Conservation (phyloP, 1,140 invertebrate genomes). For the Lineus longissimus region DNA sequence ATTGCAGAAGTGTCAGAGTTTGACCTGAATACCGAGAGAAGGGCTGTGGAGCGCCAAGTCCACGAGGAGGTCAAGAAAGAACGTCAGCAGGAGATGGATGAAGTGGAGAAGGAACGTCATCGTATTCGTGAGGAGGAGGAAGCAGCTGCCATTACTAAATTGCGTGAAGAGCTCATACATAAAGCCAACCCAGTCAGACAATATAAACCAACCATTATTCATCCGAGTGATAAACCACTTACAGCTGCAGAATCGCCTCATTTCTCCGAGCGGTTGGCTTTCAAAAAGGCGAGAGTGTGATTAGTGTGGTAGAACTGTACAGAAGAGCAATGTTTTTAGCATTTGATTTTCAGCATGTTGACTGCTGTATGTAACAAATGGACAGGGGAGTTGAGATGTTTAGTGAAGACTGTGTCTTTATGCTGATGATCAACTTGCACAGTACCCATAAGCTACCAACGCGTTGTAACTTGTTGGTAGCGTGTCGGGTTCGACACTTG, state of each 20-base stretch:
- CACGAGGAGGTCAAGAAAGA: slow-evolving; percentile 55
- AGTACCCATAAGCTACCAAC: no score
- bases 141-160: slow-evolving; percentile 39
- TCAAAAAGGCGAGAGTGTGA: neutral
- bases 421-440: no score
- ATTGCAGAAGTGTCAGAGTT: slow-evolving; percentile 50
- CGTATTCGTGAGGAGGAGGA: slow-evolving; percentile 44
- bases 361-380: no score
- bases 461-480: no score
- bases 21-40: slow-evolving; percentile 54
- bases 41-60: slow-evolving; percentile 52
- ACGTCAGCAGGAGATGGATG: slow-evolving; percentile 46
- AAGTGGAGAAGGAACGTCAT: slow-evolving; percentile 30
- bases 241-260: slow-evolving; percentile 51
- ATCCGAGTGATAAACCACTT: slow-evolving; percentile 46
- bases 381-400: no score
- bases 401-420: no score
- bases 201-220: slow-evolving; percentile 47
- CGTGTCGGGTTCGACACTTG: no score
- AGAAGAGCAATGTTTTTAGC: no score
- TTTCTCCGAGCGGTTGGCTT: slow-evolving; percentile 29
- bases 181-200: slow-evolving; percentile 52
- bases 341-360: no score
- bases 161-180: slow-evolving; percentile 51
- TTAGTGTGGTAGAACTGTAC: no score